phyloP scores from a whole-genome alignment of 2,888 invertebrate genomes.

The Napeogenes sylphis region DNA sequence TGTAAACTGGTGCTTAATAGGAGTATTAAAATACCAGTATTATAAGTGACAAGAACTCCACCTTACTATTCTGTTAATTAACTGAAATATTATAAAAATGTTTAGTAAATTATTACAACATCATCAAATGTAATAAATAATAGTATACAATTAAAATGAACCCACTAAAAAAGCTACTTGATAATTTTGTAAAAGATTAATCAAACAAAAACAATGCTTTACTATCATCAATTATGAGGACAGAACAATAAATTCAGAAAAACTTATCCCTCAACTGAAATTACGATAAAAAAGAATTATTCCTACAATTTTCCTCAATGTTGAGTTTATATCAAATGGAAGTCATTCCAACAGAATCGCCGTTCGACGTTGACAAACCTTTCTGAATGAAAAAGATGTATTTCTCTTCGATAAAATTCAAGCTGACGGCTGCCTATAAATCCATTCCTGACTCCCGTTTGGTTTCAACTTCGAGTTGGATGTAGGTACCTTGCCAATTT shows the following conservation, averaged over 20 bases:
- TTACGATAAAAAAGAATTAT: constrained; percentile 24
- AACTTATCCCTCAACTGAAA: constrained; percentile 4
- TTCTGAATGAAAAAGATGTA: constrained; percentile 67
- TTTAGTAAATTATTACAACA: too few species aligned
- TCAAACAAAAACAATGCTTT: constrained; percentile 10
- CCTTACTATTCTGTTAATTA: too few species aligned
- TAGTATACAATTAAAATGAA: too few species aligned
- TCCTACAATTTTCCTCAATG: constrained; percentile 36
- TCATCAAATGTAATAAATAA: too few species aligned
- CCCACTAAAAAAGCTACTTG: too few species aligned
- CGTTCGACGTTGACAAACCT: constrained; percentile 68
- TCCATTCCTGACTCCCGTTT: constrained; percentile 38
- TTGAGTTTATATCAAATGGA: constrained; percentile 64
- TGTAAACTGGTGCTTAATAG: too few species aligned
- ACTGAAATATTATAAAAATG: too few species aligned
- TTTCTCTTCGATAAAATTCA: constrained; percentile 69
- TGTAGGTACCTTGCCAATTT: neutral
- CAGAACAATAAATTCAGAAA: constrained; percentile 6
- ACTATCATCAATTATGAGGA: constrained; percentile 10
- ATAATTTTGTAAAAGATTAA: neutral
- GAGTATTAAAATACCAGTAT: too few species aligned
- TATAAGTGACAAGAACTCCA: too few species aligned
- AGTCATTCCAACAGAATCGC: constrained; percentile 61
- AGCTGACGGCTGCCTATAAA: constrained; percentile 48
- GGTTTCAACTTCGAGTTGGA: constrained; percentile 35